Base-by-base conservation (phyloP, 2,797 vertebrate genomes). In the Mormyrus hasselquistii region DNA sequence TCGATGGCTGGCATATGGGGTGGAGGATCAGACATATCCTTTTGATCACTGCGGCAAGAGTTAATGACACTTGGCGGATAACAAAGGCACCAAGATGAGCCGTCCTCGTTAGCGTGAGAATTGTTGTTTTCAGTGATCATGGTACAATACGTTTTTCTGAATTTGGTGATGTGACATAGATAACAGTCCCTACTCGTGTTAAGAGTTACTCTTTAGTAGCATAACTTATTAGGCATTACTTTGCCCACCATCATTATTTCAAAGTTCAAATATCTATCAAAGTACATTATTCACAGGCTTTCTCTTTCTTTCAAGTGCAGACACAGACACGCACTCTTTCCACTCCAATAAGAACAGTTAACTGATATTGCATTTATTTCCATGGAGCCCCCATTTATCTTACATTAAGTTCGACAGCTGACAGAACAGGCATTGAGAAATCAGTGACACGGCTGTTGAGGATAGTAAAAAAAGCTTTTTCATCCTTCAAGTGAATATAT, bases 341-440 rank as follows among this genome's bases (percentile, higher is more conserved):
- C 50, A 55, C 53, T 47, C 73, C 50, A 55, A 88, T 19, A 76
- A 57, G 16, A 79, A 22, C 59, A 59, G 85, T 47, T 55, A 79
- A 83, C 41, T 86, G 86, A 88, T 90, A 90, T 91, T 88, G 87
- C 59, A 91, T 90, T 90, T 90, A 91, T 90, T 90, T 90, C 87
- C 90, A 88, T 90, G 49, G 86, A 88, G 19, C 57, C 52, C 86
- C 88, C 91, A 79, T 92, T 88, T 84, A 62, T 92, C 90, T 90
- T 87, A 12, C 52, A 88, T 90, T 89, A 90, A 89, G 90, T 87
- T 87, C 84, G 91, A 90, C 55, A 89, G 88, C 90, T 86, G 91
- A 90, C 91, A 89, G 89, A 89, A 90, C 89, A 34, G 84, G 88
- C 87, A 90, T 91, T 91, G 90, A 89, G 87, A 88, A 89, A 91